Base-by-base conservation (phyloP, 2,113 vertebrate genomes). In the Mesitornis unicolor region DNA sequence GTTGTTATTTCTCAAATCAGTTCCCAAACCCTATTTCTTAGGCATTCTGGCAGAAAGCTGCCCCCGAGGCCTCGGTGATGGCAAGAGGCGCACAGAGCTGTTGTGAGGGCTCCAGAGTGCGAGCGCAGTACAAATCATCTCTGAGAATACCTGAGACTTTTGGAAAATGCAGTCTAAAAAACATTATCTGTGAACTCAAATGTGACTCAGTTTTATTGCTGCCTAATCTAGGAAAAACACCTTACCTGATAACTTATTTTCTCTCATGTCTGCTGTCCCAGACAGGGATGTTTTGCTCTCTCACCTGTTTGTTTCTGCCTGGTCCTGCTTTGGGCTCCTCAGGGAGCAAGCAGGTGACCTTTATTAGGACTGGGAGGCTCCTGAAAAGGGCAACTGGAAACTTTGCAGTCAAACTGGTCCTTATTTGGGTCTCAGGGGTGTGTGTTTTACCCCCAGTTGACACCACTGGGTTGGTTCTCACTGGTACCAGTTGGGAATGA, bases 371-470 rank as follows among this genome's bases (percentile, higher is more conserved):
- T 29, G 43, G 40, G 54, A 53, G 26, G 53, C 36, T 63, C 60
- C 60, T 28, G 28, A 12, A 47, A 70, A 70, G 84, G 26, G 31
- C 38, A 53, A 18, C 56, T 33, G 43, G 35, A 16, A 43, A 35
- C 21, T 43, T 1, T 0, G 1, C 24, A 26, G 29, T 35, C 53
- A 29, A 25, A 53, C 3, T 3, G 1, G 17, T 36, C n/a, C n/a
- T 17, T 36, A 28, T 40, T 28, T 35, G 42, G 48, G 15, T 21
- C 77, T 73, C 40, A 2, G 53, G 26, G 35, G 6, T 3, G 12
- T 40, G 35, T 3, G 7, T 25, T 54, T 60, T 28, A 48, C 22
- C 51, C 63, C 31, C 59, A 11, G 0, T 28, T 19, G n/a, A 31
- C 2, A 5, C 47, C 47, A 11, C 13, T 2, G 42, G 40, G 29